A percentile compares a stretch with the other conserved stretches of the same genome.
These are phyloP conservation scores for Scomber scombrus DNA, from an alignment of 2,113 vertebrate species.

Conservation along the genomic window DNA sequence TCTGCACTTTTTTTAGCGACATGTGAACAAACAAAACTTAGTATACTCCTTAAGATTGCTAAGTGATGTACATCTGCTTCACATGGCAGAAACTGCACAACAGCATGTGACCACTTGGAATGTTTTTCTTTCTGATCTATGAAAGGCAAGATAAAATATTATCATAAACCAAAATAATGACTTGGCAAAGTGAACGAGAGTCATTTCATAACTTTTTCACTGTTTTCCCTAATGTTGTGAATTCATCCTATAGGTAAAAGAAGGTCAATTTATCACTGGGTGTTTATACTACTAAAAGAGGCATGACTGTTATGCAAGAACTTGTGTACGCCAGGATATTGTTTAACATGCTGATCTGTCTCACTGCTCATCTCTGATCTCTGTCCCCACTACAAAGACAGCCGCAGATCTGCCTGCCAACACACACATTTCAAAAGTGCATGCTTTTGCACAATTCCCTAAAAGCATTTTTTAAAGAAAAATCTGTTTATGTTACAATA, in stretches of 20 bases:
- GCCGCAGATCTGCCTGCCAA: not conserved
- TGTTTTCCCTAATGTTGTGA: not conserved
- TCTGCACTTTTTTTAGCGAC: not conserved
- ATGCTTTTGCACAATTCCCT: not conserved
- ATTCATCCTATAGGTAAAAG: not conserved
- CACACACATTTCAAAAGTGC: not conserved
- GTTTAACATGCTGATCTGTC: not conserved
- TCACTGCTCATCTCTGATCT: conserved; percentile 21
- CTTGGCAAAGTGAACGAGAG: too few relatives aligned
- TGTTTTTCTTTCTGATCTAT: not conserved
- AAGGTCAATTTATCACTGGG: not conserved
- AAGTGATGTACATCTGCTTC: not conserved
- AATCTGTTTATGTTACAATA: not conserved
- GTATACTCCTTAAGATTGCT: not conserved
- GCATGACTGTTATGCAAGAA: conserved; percentile 21
- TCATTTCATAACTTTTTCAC: not conserved
- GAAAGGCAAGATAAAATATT: not conserved
- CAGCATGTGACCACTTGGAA: not conserved
- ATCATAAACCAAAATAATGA: not conserved
- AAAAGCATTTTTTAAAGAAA: not conserved
- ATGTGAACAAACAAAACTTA: not conserved
- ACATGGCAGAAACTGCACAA: not conserved
- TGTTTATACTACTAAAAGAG: not conserved
- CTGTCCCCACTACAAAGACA: not conserved
- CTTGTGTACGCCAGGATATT: not conserved